Evolutionary conservation across 2,797 vertebrate species (phyloP), one percentile per base, ranked within the genome.

Genomic region (Acipenser transmontanus): DNA sequence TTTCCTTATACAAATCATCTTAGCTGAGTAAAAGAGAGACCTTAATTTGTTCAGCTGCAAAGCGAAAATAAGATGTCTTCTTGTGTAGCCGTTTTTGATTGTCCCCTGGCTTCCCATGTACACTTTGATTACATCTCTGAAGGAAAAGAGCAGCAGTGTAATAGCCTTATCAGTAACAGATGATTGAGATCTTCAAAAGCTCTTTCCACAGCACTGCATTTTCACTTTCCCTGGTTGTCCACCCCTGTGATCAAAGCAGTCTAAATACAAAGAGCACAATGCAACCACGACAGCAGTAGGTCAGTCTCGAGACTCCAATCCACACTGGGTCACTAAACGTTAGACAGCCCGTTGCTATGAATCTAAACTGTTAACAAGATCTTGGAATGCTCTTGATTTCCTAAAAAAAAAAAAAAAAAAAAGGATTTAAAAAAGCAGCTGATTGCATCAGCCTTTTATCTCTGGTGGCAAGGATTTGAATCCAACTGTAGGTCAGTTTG

Each of bases 131-230:
- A 85, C 1, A 7, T 77, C 79, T 84, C 79, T 74, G 76, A 79
- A 83, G 82, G 79, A 80, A 85, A 81, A 81, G 81, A 81, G 81
- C 80, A 83, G 79, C 73, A 80, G 73, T 76, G 82, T 84, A 86
- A 86, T 84, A 83, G 81, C 79, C 78, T 83, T 81, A 88, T 87
- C 84, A 82, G 83, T 77, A 82, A 66, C 77, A 80, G 77, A 86
- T 81, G 85, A 89, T 84, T 81, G 83, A 86, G 80, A 87, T 85
- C 80, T 86, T 88, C 85, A 85, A 87, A 88, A 80, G 72, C 72
- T 75, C 64, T 73, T 75, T 85, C 82, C 80, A 81, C 82, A 77
- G 75, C 66, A 61, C 64, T 76, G 77, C 77, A 69, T 72, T 74
- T 71, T 80, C 81, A 74, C 78, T 80, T 76, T 73, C 73, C 80